Percentiles rank a stretch among this genome's conserved stretches.
These are phyloP conservation scores for Spialia ferax DNA, from an alignment of 2,888 invertebrate species.

Conservation along the genomic window DNA sequence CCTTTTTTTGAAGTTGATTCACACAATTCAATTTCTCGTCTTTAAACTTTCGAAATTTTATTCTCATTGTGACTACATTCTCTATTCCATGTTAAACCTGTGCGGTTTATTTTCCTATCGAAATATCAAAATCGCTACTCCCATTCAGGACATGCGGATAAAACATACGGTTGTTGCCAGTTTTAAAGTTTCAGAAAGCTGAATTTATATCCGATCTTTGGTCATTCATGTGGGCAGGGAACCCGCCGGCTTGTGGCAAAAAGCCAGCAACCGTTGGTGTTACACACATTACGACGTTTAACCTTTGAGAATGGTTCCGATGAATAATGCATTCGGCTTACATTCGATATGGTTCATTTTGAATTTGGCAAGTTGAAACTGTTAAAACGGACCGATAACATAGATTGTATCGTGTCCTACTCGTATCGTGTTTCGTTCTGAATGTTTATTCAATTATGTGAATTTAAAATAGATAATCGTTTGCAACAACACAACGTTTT, in stretches of 20 bases:
- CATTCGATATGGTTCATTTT: constrained; percentile 32
- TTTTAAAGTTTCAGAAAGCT: background rate
- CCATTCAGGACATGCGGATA: background rate
- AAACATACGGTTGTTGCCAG: constrained; percentile 10
- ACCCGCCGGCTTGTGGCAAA: constrained; percentile 11
- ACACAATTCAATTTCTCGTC: too few species aligned
- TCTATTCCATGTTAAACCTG: background rate
- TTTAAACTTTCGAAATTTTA: too few species aligned
- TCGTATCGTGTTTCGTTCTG: background rate
- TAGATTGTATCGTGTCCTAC: background rate
- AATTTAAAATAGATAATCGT: background rate
- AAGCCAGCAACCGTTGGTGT: constrained; percentile 33
- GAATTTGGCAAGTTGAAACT: constrained; percentile 33
- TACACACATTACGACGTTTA: constrained; percentile 36
- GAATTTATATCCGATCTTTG: constrained; percentile 12
- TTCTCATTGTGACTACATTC: too few species aligned
- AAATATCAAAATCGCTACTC: background rate
- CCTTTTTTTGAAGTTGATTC: too few species aligned
- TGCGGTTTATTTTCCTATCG: background rate
- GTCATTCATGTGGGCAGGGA: constrained; percentile 8
- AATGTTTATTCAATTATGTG: background rate
- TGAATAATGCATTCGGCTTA: constrained; percentile 37
- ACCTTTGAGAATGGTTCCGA: constrained; percentile 27
- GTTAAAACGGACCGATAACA: constrained; percentile 14
- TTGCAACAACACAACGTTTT: background rate